phyloP scores from a whole-genome alignment of 2,113 vertebrate species.

The Steatornis caripensis region DNA sequence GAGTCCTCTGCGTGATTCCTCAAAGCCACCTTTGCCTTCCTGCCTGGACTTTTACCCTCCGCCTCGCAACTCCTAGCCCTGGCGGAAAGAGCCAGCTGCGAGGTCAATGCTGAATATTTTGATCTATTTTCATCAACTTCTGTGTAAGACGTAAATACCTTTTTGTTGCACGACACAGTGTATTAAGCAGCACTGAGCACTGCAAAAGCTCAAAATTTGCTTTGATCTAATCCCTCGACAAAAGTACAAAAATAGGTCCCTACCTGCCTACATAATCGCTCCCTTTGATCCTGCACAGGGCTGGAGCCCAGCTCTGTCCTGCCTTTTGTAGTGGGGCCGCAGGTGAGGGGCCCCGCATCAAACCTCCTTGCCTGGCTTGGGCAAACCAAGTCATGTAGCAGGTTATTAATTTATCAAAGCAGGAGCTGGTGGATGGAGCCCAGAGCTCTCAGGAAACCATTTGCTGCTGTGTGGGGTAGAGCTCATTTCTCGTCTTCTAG shows the following conservation, averaged over 20 bases:
- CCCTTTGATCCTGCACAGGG: neutral
- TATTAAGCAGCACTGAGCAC: neutral
- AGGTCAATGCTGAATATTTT: neutral
- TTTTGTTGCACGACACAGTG: neutral
- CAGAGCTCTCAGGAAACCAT: neutral
- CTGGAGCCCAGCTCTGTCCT: fast-evolving
- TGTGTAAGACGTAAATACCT: neutral
- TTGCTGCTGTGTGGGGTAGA: neutral
- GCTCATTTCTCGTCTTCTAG: neutral
- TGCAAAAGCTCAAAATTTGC: neutral
- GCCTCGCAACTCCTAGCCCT: too few species aligned
- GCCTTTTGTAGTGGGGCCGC: neutral
- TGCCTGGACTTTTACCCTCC: neutral
- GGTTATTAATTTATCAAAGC: neutral
- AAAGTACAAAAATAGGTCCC: neutral
- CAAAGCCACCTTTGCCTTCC: neutral
- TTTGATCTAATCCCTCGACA: neutral
- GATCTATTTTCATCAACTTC: neutral
- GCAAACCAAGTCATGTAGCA: neutral
- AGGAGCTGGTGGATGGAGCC: neutral
- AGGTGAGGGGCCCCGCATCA: fast-evolving
- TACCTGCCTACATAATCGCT: fast-evolving
- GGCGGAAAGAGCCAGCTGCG: neutral
- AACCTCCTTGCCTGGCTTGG: neutral
- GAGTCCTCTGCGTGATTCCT: fast-evolving